Percentiles rank a stretch among this genome's conserved stretches.
Evolutionary conservation across 1,140 invertebrate species (phyloP).

Genomic region (Cotesia chilonis): DNA sequence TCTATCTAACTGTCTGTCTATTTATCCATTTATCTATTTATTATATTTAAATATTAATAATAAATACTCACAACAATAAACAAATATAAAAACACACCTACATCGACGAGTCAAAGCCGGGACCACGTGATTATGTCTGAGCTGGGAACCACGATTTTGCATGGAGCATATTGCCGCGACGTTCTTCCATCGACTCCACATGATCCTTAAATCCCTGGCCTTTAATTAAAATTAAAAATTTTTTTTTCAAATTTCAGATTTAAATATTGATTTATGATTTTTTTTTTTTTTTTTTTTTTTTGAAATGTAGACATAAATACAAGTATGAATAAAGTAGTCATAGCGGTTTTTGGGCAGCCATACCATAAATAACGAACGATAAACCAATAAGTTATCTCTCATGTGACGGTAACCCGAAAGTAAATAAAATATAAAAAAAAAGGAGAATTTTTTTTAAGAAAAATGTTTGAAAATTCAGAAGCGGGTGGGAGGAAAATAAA

Average conservation of each 20-base stretch:
- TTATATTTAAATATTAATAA: constrained; percentile 40
- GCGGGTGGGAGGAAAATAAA: no score
- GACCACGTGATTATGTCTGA: constrained; percentile 68
- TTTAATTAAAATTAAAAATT: constrained; percentile 3
- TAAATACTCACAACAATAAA: constrained; percentile 36
- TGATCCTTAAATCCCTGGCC: constrained; percentile 24
- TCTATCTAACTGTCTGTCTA: neutral
- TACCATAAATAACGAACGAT: no score
- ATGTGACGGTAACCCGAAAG: no score
- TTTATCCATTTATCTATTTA: neutral
- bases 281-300: neutral
- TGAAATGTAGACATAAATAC: no score
- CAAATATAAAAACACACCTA: constrained; percentile 53
- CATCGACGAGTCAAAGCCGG: constrained; percentile 67
- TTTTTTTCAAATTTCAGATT: neutral
- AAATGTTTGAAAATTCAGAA: no score
- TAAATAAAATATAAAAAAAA: no score
- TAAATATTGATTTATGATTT: no score
- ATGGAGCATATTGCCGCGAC: constrained; percentile 61
- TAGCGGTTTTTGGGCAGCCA: no score
- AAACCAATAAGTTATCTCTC: no score
- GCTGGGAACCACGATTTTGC: constrained; percentile 64
- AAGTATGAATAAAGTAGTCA: no score
- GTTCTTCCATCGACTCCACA: constrained; percentile 64
- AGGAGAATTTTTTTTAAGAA: no score